phyloP scores from a whole-genome alignment of 2,888 invertebrate species.

The Athetis lepigone region DNA sequence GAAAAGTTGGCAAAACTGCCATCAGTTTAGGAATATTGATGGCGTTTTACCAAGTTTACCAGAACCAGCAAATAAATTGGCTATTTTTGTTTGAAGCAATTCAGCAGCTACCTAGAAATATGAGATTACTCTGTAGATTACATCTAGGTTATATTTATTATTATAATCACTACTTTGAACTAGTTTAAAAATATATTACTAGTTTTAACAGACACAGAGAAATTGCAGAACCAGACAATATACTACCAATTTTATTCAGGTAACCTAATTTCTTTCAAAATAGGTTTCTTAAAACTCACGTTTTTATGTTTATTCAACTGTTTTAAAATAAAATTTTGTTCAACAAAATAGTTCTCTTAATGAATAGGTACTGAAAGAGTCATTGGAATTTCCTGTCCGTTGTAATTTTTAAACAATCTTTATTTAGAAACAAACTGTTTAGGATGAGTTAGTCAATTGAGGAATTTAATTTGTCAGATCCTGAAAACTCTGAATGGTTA shows the following conservation, averaged over 20 bases:
- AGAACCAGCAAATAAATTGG: not conserved
- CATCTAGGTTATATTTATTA: not conserved
- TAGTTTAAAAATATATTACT: not conserved
- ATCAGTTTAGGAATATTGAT: not conserved
- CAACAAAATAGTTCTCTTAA: slow-evolving; percentile 26
- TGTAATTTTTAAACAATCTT: slow-evolving; percentile 43
- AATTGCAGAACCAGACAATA: not conserved
- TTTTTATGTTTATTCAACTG: slow-evolving; percentile 46
- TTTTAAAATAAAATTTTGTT: slow-evolving; percentile 17
- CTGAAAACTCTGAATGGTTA: slow-evolving; percentile 2
- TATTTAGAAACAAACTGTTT: slow-evolving; percentile 21
- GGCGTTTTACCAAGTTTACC: not conserved
- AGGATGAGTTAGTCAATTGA: slow-evolving; percentile 33
- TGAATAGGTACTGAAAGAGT: slow-evolving; percentile 24
- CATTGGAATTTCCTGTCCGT: slow-evolving; percentile 58
- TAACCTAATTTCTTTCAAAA: slow-evolving; percentile 31
- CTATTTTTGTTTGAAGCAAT: too few species aligned
- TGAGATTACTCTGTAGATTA: not conserved
- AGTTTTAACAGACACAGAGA: not conserved
- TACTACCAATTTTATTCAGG: slow-evolving; percentile 5
- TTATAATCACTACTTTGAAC: not conserved
- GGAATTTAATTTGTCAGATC: slow-evolving; percentile 20
- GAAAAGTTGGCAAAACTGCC: not conserved
- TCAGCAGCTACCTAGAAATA: not conserved
- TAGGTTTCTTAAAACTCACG: slow-evolving; percentile 15